Evolutionary conservation across 1,140 invertebrate species (phyloP), one percentile per base, ranked within the genome.

Genomic region (Lepidurus couesii): DNA sequence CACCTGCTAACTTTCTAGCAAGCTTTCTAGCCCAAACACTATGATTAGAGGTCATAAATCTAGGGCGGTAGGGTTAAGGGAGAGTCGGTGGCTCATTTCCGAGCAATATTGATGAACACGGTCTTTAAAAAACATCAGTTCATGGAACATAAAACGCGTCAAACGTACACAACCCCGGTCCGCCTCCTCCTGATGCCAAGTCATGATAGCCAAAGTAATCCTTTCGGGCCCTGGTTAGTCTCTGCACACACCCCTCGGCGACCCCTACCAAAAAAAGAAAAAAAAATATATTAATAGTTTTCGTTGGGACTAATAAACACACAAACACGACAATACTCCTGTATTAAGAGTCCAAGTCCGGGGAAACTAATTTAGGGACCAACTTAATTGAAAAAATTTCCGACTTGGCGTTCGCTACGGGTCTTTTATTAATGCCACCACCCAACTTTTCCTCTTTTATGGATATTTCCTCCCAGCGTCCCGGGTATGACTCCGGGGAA

Each of bases 61-160:
- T 65, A 65, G 6, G 53, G 21, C 21, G 53, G 21, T 13, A n/a
- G 53, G 53, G 16, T 65, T 9, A n/a, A 13, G 53, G 45, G 53
- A 21, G 53, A 65, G 53, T 5, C 13, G 53, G 53, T 65, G 53
- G 53, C 53, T 65, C 53, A 65, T 65, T 65, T 16, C 21, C 4
- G 53, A 65, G 53, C 53, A 65, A 65, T 65, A 65, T 65, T 65
- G 53, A 65, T 21, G 53, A 65, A 65, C 53, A 65, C 6, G 53
- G 53, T 65, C 53, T 65, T 65, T 21, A n/a, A n/a, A 65, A 53
- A 65, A 65, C 53, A 65, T 21, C 53, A 65, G 53, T 9, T 65
- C 53, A 65, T 65, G 21, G 53, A 65, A 65, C 13, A 65, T 65
- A 65, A 65, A 65, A 65, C 53, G 53, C 53, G 53, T 65, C 53